These are phyloP conservation scores for Spongilla lacustris DNA, from an alignment of 37 sponge, comb jelly and placozoan genomes.

Conservation along the genomic window DNA sequence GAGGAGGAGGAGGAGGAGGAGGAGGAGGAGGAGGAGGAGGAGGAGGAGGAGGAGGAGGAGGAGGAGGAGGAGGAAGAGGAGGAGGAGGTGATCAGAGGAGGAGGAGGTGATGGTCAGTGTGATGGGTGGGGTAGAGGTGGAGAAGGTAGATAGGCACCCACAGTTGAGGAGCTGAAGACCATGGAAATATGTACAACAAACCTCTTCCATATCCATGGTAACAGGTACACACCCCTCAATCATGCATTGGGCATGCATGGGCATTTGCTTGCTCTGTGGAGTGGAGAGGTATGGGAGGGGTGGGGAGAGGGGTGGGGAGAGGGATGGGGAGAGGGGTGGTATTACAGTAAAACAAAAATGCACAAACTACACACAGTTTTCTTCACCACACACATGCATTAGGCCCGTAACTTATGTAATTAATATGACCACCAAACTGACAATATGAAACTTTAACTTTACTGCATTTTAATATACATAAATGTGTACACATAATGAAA, in stretches of 20 bases:
- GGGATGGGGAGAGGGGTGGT: too few relatives aligned
- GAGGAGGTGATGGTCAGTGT: not conserved
- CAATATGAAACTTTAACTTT: too few relatives aligned
- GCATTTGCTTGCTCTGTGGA: conserved; percentile 19
- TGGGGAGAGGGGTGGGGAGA: too few relatives aligned
- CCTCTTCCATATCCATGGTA: conserved; percentile 72
- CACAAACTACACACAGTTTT: not conserved
- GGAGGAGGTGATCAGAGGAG: not conserved
- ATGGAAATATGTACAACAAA: not conserved
- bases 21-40: not conserved
- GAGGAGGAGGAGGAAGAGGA: not conserved
- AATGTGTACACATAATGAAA: not conserved
- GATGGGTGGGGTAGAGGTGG: not conserved
- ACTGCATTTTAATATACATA: too few relatives aligned
- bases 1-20: not conserved
- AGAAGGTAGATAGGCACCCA: not conserved
- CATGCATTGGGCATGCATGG: conserved; percentile 66
- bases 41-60: not conserved
- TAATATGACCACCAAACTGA: too few relatives aligned
- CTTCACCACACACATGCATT: conserved; percentile 13
- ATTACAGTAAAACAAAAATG: not conserved
- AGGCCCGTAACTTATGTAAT: too few relatives aligned
- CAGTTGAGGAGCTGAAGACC: not conserved
- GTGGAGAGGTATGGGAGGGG: too few relatives aligned
- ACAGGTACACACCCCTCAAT: conserved; percentile 58